Evolutionary conservation across 2,797 vertebrate species (phyloP).

Genomic region (Scarus forsteni): DNA sequence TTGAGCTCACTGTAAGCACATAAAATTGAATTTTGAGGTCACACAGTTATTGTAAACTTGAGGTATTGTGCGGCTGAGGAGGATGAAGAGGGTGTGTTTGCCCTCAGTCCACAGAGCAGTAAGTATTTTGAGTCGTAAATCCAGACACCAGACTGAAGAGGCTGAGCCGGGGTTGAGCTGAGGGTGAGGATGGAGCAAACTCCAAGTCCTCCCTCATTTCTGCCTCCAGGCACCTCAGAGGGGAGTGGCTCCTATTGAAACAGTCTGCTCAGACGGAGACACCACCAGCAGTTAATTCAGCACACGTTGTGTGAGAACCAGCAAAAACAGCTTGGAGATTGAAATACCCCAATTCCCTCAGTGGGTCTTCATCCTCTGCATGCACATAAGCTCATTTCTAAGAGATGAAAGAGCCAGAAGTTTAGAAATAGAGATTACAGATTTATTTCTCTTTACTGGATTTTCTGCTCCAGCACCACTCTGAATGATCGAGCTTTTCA

Average conservation of each 20-base stretch:
- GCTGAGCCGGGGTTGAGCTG: constrained; percentile 55
- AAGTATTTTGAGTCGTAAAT: constrained; percentile 43
- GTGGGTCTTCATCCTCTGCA: constrained; percentile 50
- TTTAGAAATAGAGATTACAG: constrained; percentile 54
- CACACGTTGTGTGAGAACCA: constrained; percentile 53
- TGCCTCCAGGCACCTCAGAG: constrained; percentile 52
- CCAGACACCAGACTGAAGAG: constrained; percentile 47
- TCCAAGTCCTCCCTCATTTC: constrained; percentile 30
- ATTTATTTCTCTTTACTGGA: constrained; percentile 40
- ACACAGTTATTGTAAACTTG: constrained; percentile 9
- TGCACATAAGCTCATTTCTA: constrained; percentile 57
- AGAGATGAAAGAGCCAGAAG: constrained; percentile 63
- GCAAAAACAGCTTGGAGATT: constrained; percentile 53
- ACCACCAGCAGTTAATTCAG: constrained; percentile 59
- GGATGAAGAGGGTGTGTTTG: constrained; percentile 11
- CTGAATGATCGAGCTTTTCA: constrained; percentile 42
- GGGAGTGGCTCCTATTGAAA: constrained; percentile 32
- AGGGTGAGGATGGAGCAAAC: constrained; percentile 46
- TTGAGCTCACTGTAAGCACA: constrained; percentile 18
- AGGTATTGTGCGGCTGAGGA: constrained; percentile 8
- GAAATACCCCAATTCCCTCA: constrained; percentile 65
- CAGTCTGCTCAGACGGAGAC: constrained; percentile 30
- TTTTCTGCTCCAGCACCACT: constrained; percentile 29
- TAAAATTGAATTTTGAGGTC: constrained; percentile 15
- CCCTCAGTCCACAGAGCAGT: constrained; percentile 36